Percentiles rank a stretch among this genome's conserved stretches.
These are phyloP conservation scores for Bovichtus variegatus DNA, from an alignment of 2,797 vertebrate genomes.

Conservation along the genomic window DNA sequence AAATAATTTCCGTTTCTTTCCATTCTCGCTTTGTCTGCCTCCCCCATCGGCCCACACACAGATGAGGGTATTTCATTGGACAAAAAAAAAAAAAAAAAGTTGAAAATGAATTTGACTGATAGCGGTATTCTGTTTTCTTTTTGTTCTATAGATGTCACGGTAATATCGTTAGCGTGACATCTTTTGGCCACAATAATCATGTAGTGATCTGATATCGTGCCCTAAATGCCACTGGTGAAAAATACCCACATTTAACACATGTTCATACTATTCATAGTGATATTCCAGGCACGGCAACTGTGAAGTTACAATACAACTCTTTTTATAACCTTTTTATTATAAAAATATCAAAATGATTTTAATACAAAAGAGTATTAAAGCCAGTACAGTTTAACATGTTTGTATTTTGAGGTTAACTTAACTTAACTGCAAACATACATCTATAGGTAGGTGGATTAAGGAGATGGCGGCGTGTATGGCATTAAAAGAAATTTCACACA, in stretches of 20 bases:
- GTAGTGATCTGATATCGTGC: no score
- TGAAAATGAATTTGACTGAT: no score
- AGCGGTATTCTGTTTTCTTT: no score
- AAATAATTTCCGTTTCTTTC: no score
- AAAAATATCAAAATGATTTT: no score
- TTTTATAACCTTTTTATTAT: background rate
- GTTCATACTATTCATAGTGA: background rate
- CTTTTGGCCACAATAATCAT: no score
- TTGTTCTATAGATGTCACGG: no score
- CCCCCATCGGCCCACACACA: no score
- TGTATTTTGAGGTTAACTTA: background rate
- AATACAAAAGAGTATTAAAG: conserved; percentile 14
- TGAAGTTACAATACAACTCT: background rate
- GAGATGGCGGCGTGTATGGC: background rate
- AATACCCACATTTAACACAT: background rate
- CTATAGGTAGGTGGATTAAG: background rate
- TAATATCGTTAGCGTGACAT: no score
- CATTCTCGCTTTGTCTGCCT: no score
- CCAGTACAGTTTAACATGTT: background rate
- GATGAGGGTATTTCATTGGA: no score
- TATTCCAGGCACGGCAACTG: background rate
- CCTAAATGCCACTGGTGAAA: background rate
- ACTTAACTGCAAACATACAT: background rate
- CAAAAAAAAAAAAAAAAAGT: no score
- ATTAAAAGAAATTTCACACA: background rate